Base-by-base conservation (phyloP, 2,113 vertebrate species). In the Serinus canaria region DNA sequence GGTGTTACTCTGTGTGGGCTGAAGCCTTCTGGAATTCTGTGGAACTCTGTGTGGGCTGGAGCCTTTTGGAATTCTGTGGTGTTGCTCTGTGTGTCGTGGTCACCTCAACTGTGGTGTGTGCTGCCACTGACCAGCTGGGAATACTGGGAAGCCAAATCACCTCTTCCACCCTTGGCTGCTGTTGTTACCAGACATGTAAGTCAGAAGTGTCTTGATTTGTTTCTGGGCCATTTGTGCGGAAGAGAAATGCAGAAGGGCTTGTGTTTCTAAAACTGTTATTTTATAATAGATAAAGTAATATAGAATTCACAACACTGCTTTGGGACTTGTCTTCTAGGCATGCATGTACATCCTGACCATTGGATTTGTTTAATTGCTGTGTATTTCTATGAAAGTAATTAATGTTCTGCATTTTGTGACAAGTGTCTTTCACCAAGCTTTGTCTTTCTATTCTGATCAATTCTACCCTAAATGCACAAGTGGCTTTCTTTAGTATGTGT, bases 101-200 rank as follows among this genome's bases (percentile, higher is more conserved):
- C 1, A 2, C 15, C 58, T 59, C 10, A 25, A 25, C 58, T 59
- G 58, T 5, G 10, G 0, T 1, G 0, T 56, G 55, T n/a, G 31
- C 31, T 6, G 3, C 12, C 31, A 56, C 53, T 33, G 53, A 56
- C 53, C 53, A 33, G 31, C 53, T 56, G 53, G 31, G 53, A 56
- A 33, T 14, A 33, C 53, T 56, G 53, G 53, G 53, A 9, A 56
- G 31, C 53, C 20, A 33, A 56, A 56, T 56, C 19, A 8, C 19
- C 53, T 8, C 8, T 13, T 56, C 31, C 8, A 33, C 31, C 19
- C 53, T 33, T 21, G 20, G 53, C 53, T 56, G 53, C 53, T 56
- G 53, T 21, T 8, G 53, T 21, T 56, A 56, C 31, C 53, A 13
- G 53, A 56, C 31, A 33, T 9, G 53, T 55, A 55, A 55, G 53